These are phyloP conservation scores for Epinotia ramella DNA, from an alignment of 2,888 invertebrate species.

Conservation along the genomic window DNA sequence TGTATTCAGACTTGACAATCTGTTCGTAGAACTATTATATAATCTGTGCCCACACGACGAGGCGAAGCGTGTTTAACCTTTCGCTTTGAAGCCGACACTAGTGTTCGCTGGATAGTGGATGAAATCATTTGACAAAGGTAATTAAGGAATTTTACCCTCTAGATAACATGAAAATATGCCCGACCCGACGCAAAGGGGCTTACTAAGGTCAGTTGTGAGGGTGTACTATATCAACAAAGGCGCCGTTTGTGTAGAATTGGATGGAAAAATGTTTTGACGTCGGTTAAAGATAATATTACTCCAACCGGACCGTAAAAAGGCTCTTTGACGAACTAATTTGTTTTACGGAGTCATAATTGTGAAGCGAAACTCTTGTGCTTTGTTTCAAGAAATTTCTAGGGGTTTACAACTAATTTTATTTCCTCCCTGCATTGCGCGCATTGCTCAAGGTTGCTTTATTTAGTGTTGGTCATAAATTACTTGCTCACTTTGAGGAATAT, in stretches of 20 bases:
- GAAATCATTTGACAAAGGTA: constrained; percentile 41
- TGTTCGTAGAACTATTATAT: too few species aligned
- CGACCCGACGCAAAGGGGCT: constrained; percentile 23
- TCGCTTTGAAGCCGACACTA: constrained; percentile 24
- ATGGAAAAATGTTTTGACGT: constrained; percentile 14
- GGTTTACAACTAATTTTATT: constrained; percentile 23
- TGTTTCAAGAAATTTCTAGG: constrained; percentile 12
- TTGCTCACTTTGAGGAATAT: constrained; percentile 2
- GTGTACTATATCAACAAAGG: constrained; percentile 23
- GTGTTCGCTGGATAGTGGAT: constrained; percentile 24
- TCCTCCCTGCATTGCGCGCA: constrained; percentile 13
- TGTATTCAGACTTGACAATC: too few species aligned
- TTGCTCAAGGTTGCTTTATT: constrained; percentile 1
- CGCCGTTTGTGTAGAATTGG: not conserved
- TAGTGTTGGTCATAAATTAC: constrained; percentile 6
- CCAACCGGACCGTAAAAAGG: constrained; percentile 11
- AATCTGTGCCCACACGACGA: too few species aligned
- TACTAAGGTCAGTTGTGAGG: constrained; percentile 18
- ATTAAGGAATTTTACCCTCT: constrained; percentile 36
- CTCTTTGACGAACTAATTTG: constrained; percentile 32
- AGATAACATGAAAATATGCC: constrained; percentile 31
- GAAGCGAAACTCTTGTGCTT: constrained; percentile 25
- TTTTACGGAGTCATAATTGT: constrained; percentile 36
- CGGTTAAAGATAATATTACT: constrained; percentile 24
- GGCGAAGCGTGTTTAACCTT: not conserved